phyloP scores from a whole-genome alignment of 92 coral and sea anemone species.

The Palythoa grandis region DNA sequence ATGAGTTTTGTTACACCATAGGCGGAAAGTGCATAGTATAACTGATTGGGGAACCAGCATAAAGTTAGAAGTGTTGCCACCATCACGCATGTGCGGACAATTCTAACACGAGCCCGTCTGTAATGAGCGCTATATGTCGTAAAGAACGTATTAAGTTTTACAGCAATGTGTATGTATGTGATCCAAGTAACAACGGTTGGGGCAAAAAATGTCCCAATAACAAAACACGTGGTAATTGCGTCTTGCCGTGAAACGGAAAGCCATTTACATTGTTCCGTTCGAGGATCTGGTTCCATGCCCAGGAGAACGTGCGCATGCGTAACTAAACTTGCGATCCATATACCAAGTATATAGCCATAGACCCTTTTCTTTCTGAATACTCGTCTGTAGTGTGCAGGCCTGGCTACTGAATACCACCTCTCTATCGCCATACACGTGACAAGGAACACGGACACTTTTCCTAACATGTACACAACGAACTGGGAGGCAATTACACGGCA shows the following conservation, averaged over 20 bases:
- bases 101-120: constrained; percentile 33
- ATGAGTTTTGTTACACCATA: constrained; percentile 49
- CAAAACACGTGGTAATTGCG: background rate
- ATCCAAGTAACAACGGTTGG: constrained; percentile 20
- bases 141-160: background rate
- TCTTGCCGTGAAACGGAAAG: background rate
- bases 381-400: constrained; percentile 28
- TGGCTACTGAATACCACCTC: constrained; percentile 43
- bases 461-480: constrained; percentile 31
- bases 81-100: constrained; percentile 67
- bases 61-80: constrained; percentile 66
- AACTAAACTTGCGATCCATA: constrained; percentile 12
- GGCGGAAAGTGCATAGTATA: constrained; percentile 62
- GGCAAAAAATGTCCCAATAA: constrained; percentile 5
- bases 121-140: constrained; percentile 10
- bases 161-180: constrained; percentile 14
- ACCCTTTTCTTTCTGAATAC: constrained; percentile 6
- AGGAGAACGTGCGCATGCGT: constrained; percentile 21
- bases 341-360: background rate
- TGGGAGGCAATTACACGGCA: constrained; percentile 43
- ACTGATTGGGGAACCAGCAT: constrained; percentile 92
- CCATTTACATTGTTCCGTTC: background rate
- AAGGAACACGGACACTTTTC: constrained; percentile 41
- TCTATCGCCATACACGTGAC: constrained; percentile 44
- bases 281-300: constrained; percentile 20